Conservation (phyloP, 2,797 vertebrate genomes). For the Rhodeus uyekii region DNA sequence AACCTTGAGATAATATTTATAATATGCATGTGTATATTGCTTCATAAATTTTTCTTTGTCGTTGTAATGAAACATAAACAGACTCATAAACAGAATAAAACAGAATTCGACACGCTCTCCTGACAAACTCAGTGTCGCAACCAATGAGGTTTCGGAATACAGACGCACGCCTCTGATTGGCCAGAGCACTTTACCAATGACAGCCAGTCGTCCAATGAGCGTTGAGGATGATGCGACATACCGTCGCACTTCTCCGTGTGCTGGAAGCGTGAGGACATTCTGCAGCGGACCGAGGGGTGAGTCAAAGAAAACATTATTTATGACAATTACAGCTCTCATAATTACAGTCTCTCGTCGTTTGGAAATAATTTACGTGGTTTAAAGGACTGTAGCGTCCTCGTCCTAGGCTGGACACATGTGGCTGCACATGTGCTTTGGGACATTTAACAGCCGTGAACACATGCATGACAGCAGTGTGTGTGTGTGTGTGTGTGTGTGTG, state of each 20-base stretch:
- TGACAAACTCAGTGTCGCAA: background rate
- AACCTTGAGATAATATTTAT: too few species aligned
- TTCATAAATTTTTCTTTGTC: too few species aligned
- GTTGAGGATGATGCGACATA: constrained; percentile 26
- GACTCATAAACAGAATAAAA: too few species aligned
- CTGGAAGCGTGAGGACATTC: constrained; percentile 49
- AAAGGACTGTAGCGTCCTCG: background rate
- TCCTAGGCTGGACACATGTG: too few species aligned
- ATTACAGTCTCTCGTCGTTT: too few species aligned
- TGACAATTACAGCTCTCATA: too few species aligned
- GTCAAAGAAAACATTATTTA: constrained; percentile 20
- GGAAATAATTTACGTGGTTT: background rate
- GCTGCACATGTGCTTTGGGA: constrained; percentile 42
- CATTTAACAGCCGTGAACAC: constrained; percentile 3
- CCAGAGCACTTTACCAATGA: background rate
- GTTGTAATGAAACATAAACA: too few species aligned
- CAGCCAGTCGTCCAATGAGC: constrained; percentile 41
- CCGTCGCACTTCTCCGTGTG: constrained; percentile 41
- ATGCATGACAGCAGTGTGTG: constrained; percentile 28
- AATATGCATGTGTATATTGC: too few species aligned
- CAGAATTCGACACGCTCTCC: too few species aligned
- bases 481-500: too few species aligned
- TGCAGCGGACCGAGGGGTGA: constrained; percentile 46
- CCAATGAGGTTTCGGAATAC: constrained; percentile 14
- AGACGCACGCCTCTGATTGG: constrained; percentile 29